Conservation (phyloP, 1,140 invertebrate species). For the Cephus cinctus region DNA sequence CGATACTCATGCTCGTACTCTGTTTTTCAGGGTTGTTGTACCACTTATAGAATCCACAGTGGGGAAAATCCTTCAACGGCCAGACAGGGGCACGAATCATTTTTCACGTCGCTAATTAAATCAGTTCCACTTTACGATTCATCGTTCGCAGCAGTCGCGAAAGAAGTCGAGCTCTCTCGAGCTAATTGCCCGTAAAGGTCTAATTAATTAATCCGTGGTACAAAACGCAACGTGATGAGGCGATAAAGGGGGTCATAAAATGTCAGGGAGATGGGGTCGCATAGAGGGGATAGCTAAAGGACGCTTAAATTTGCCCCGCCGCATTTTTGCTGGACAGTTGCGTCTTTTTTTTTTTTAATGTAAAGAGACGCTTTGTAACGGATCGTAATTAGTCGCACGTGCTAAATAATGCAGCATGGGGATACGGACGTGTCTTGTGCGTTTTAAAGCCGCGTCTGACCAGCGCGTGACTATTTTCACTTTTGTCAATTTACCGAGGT, state of each 20-base stretch:
- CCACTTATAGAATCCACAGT: no score
- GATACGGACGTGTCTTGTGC: no score
- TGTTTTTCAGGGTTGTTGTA: no score
- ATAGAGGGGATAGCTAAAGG: not conserved
- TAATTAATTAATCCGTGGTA: constrained; percentile 7
- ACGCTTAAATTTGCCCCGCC: not conserved
- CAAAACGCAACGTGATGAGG: constrained; percentile 6
- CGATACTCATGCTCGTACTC: no score
- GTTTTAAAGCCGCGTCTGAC: no score
- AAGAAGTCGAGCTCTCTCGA: not conserved
- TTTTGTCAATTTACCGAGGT: not conserved
- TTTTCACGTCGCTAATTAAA: not conserved
- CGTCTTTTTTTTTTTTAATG: not conserved
- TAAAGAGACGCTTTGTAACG: not conserved
- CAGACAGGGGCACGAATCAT: not conserved
- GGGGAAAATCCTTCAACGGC: not conserved
- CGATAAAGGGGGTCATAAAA: constrained; percentile 3
- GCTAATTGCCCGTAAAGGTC: constrained; percentile 7
- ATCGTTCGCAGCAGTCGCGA: not conserved
- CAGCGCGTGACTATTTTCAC: not conserved
- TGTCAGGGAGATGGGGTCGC: not conserved
- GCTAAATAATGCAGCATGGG: no score
- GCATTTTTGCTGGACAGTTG: not conserved
- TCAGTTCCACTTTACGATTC: not conserved
- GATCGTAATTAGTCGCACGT: no score